Evolutionary conservation across 2,797 vertebrate species (phyloP), one percentile per base, ranked within the genome.

Genomic region (Poeciliopsis paucimaculata): DNA sequence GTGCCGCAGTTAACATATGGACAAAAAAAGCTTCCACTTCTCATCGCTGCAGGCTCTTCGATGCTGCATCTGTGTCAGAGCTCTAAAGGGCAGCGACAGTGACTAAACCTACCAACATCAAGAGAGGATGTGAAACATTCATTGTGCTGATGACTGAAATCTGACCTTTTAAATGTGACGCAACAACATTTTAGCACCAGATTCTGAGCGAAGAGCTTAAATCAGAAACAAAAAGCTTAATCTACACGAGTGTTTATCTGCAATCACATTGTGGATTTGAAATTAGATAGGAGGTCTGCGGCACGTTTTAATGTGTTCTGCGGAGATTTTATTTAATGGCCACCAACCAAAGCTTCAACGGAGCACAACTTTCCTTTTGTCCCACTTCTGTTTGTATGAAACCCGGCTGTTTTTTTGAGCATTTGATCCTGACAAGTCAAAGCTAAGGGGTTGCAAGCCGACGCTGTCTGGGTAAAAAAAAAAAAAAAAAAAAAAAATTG

Each of bases 131-230:
- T 84, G 83, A 84, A 87, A 88, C 86, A 84, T 68, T 75, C 47
- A 31, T 53, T 11, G 2, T 74, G 46, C 73, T 60, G 81, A 86
- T 86, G 86, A 88, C 84, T 89, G 82, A 86, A 73, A 36, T 73
- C 5, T 91, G 90, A 90, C 91, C 91, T 94, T 91, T 90, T 73
- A 77, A 84, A 79, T 57, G 73, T 82, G 86, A 92, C 76, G 84
- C 72, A 80, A 84, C 28, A 57, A 75, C 34, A 66, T 73, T 82
- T 85, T 82, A 80, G 81, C 70, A 36, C 83, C 81, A 85, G 68
- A 41, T 39, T 39, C 36, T 39, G 18, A 12, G 4, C 2, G 9
- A 73, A 77, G 20, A 23, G 72, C 79, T 51, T n/a, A 31, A 60
- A 82, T 87, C 71, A 79, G 71, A 47, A 84, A 85, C 53, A 82